Conservation (phyloP, 1,140 invertebrate species). For the Aphaenogaster ashmeadi region DNA sequence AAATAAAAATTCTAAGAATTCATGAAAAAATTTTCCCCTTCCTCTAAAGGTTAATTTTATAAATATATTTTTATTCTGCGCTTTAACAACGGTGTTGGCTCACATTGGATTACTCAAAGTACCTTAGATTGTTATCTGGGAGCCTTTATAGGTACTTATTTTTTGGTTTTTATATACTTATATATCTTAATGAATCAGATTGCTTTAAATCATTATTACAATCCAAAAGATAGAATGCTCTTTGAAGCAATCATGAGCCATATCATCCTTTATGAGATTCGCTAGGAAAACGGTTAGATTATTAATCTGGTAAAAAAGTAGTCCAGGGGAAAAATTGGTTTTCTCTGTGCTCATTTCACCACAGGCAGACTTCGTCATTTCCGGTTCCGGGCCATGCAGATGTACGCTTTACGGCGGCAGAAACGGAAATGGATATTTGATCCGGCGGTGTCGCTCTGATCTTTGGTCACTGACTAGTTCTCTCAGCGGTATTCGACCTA, state of each 20-base stretch:
- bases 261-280: neutral
- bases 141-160: too few relatives aligned
- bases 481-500: conserved; percentile 32
- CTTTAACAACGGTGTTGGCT: too few relatives aligned
- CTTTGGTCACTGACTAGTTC: conserved; percentile 27
- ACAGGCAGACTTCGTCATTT: conserved; percentile 2
- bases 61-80: too few relatives aligned
- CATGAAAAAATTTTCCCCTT: too few relatives aligned
- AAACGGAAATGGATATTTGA: conserved; percentile 68
- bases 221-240: neutral
- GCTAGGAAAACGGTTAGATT: neutral
- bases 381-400: neutral
- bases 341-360: neutral
- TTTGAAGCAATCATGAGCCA: neutral
- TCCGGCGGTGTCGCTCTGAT: conserved; percentile 41
- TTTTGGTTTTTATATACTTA: neutral
- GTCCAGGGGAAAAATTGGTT: neutral
- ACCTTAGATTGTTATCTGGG: too few relatives aligned
- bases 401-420: conserved; percentile 19
- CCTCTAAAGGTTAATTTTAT: too few relatives aligned
- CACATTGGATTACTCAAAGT: too few relatives aligned
- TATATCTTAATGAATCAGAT: neutral
- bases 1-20: too few relatives aligned
- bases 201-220: neutral
- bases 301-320: conserved; percentile 27